These are phyloP conservation scores for Archips xylosteana DNA, from an alignment of 2,888 invertebrate genomes.

Conservation along the genomic window DNA sequence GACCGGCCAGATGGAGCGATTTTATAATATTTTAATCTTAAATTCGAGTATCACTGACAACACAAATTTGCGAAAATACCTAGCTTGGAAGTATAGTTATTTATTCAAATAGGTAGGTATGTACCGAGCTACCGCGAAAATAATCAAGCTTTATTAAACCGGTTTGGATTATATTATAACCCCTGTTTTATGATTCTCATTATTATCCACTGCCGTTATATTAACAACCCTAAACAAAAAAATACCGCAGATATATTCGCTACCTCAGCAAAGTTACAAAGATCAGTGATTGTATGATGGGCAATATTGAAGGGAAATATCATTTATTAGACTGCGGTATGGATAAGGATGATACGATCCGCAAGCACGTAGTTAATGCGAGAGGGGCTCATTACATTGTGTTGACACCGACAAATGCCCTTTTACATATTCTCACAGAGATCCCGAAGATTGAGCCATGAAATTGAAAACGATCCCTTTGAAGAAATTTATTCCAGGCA, in stretches of 20 bases:
- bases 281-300: conserved; percentile 19
- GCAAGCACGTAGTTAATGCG: conserved; percentile 75
- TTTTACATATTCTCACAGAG: conserved; percentile 83
- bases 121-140: conserved; percentile 16
- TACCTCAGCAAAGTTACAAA: conserved; percentile 3
- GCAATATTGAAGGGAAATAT: conserved; percentile 23
- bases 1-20: too few species aligned
- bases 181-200: conserved; percentile 40
- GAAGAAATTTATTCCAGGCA: conserved; percentile 84
- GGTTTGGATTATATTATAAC: conserved; percentile 38
- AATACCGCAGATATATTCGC: neutral
- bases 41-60: neutral
- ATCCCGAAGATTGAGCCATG: conserved; percentile 85
- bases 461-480: conserved; percentile 85
- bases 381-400: conserved; percentile 81
- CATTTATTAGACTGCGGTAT: conserved; percentile 42
- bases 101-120: conserved; percentile 1
- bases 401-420: conserved; percentile 85
- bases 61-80: neutral
- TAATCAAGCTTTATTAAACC: conserved; percentile 42
- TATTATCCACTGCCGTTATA: conserved; percentile 34
- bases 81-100: neutral
- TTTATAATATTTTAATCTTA: too few species aligned
- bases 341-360: conserved; percentile 59
- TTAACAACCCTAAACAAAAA: conserved; percentile 23